Evolutionary conservation across 2,888 invertebrate species (phyloP).

Genomic region (Bugula neritina): DNA sequence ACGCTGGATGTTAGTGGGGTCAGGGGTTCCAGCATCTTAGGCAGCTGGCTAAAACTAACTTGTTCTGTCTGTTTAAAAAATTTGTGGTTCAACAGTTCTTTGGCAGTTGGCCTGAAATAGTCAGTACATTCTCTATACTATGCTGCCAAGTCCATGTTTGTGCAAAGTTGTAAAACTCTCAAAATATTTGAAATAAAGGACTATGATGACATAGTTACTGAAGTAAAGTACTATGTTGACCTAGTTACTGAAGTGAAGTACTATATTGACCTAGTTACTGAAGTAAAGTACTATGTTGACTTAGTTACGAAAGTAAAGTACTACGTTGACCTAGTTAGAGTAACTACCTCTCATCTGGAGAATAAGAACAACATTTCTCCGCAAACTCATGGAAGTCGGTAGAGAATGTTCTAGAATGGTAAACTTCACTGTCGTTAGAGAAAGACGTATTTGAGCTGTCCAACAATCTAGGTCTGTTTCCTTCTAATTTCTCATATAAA

Average conservation of each 20-base stretch:
- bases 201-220: too few relatives aligned
- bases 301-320: too few relatives aligned
- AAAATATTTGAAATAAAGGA: too few relatives aligned
- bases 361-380: constrained; percentile 54
- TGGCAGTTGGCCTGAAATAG: constrained; percentile 59
- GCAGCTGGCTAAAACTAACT: constrained; percentile 56
- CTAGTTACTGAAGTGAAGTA: too few relatives aligned
- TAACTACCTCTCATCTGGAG: not conserved
- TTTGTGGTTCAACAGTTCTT: constrained; percentile 62
- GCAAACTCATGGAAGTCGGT: constrained; percentile 73
- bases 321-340: too few relatives aligned
- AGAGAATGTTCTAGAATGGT: constrained; percentile 59
- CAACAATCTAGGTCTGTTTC: constrained; percentile 56
- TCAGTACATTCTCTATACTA: too few relatives aligned
- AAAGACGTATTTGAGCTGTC: constrained; percentile 60
- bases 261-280: too few relatives aligned
- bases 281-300: too few relatives aligned
- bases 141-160: too few relatives aligned
- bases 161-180: too few relatives aligned
- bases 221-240: too few relatives aligned
- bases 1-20: constrained; percentile 55
- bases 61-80: constrained; percentile 71
- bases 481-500: constrained; percentile 81
- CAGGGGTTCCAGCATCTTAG: constrained; percentile 65
- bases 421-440: not conserved